A percentile compares a stretch with the other conserved stretches of the same genome.
Evolutionary conservation across 2,113 vertebrate species (phyloP).

Genomic region (Panthera leo): DNA sequence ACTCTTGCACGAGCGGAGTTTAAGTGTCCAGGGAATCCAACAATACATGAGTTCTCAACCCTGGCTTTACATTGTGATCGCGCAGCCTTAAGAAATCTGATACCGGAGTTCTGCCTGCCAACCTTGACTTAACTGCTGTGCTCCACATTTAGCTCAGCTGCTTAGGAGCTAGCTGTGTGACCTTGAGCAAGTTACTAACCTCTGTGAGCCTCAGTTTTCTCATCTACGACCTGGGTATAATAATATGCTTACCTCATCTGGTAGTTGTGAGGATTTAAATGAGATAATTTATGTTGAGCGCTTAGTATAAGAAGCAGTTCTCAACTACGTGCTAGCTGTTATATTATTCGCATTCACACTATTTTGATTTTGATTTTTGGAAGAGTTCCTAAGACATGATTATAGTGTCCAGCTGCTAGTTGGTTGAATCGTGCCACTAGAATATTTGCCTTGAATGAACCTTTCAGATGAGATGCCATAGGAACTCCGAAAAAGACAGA

Average conservation of each 20-base stretch:
- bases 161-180: neutral
- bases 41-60: neutral
- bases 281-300: neutral
- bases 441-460: neutral
- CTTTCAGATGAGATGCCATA: neutral
- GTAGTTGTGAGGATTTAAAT: neutral
- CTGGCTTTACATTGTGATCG: neutral
- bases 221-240: neutral
- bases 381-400: neutral
- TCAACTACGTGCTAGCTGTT: neutral
- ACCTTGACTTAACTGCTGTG: neutral
- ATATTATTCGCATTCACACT: neutral
- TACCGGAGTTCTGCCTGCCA: neutral
- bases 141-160: neutral
- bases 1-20: neutral
- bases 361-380: slow-evolving; percentile 18
- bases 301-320: neutral
- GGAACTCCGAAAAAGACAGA: neutral
- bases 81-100: neutral
- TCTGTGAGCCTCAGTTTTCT: neutral
- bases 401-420: neutral
- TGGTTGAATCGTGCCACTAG: neutral
- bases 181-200: neutral
- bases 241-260: neutral
- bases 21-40: neutral